Evolutionary conservation across 2,888 invertebrate species (phyloP), one percentile per base, ranked within the genome.

Genomic region (Coelinius sp.): DNA sequence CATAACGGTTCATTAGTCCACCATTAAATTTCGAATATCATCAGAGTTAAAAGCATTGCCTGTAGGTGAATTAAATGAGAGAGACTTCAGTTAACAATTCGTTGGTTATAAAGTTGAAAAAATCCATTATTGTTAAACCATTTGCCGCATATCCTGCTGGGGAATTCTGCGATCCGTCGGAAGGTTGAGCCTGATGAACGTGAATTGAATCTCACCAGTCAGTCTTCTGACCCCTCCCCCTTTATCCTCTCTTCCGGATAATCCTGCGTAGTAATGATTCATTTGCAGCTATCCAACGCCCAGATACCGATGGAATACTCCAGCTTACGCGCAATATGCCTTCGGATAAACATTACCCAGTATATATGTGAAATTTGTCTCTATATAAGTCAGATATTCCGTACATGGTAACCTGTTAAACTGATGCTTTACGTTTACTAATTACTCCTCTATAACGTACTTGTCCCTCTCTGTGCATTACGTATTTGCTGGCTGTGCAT

Each of bases 51-150:
- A 38, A 38, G 10, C 38, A n/a, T n/a, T n/a, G n/a, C n/a, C n/a
- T n/a, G n/a, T n/a, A n/a, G n/a, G n/a, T 14, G 14, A 38, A 12
- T 0, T 2, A 38, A 38, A 38, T 12, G 12, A 38, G 12, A 41
- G n/a, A 41, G n/a, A n/a, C 2, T 38, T 10, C 38, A 38, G 14
- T 52, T 76, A 75, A 79, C 80, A 78, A 80, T 80, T 67, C 49
- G 62, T 65, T 44, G 44, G 71, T 79, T 78, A 81, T 78, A 76
- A 80, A 81, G 81, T 81, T 78, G 10, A 74, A 77, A 78, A 76
- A 77, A 75, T 65, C 79, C 81, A 81, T 81, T 79, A 80, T 70
- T 62, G 6, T 8, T n/a, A 10, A 38, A 38, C 38, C 38, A 10
- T 6, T 10, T 6, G 35, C 7, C 12, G 46, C 17, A 59, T n/a